Evolutionary conservation across 2,888 invertebrate genomes (phyloP), one percentile per base, ranked within the genome.

Genomic region (Drosophila multiciliata): DNA sequence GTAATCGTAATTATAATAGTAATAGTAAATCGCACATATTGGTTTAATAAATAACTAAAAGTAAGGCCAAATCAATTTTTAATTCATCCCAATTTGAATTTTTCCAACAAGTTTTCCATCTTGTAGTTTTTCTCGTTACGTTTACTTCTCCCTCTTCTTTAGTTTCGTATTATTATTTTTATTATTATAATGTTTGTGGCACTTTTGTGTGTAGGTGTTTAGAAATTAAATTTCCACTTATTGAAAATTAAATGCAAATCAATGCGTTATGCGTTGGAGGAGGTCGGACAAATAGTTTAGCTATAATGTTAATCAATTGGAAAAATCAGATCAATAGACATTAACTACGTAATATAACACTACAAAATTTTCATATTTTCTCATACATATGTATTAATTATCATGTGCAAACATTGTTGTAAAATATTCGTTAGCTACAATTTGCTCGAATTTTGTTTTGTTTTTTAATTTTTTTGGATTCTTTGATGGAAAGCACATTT

Each of bases 21-120:
- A 64, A 63, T 58, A 55, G 68, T 66, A 68, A 68, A 68, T 69
- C 57, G 67, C 58, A 69, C 38, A 69, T 65, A 61, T 73, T 73
- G 73, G 48, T 77, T 68, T 70, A 89, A 86, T 89, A 86, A 89
- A 88, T 86, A 88, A 86, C 73, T 89, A 88, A 86, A 83, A 61
- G 78, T 85, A 89, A 80, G 83, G 83, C 88, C 90, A 87, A 85
- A 86, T 70, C 53, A 78, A 75, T 68, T 45, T 23, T 45, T 15
- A 23, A 15, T 45, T 15, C 45, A 45, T 45, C 23, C 23, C 45
- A 15, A 15, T 23, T 15, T 60, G 68, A 52, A 83, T 63, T 49
- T 68, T 48, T 33, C 65, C 68, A 61, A 69, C 85, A 77, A 70
- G 50, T 75, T 78, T 57, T 53, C 29, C 64, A 64, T 20, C 67